phyloP scores from a whole-genome alignment of 2,797 vertebrate genomes.

The Columba guinea region DNA sequence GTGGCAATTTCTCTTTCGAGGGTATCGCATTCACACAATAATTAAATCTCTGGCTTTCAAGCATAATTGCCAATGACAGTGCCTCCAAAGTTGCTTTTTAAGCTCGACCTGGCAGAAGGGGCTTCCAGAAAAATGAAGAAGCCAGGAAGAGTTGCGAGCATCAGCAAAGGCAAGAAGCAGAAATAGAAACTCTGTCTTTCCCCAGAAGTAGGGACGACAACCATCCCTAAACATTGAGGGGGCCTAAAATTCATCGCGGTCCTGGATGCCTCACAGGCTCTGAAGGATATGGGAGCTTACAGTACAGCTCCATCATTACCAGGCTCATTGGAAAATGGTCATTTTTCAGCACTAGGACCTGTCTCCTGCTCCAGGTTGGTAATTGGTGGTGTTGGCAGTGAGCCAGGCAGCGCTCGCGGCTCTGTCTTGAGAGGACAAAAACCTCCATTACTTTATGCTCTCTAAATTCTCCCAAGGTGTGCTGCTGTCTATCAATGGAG shows the following conservation, averaged over 20 bases:
- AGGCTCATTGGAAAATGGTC: conserved; percentile 13
- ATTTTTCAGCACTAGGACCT: conserved; percentile 9
- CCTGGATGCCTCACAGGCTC: neutral
- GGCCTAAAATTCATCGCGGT: fast-evolving
- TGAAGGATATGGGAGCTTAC: neutral
- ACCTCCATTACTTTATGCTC: conserved; percentile 56
- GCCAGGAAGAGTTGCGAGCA: neutral
- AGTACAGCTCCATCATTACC: neutral
- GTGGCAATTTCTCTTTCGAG: conserved; percentile 28
- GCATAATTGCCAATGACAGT: neutral
- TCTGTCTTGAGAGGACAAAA: conserved; percentile 64
- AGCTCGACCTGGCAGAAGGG: neutral
- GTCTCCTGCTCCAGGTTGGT: conserved; percentile 54
- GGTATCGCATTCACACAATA: neutral
- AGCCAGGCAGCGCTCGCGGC: neutral
- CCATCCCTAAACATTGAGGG: neutral
- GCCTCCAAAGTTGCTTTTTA: neutral
- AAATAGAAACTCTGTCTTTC: neutral
- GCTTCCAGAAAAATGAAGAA: neutral
- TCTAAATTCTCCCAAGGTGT: conserved; percentile 65
- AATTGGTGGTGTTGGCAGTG: conserved; percentile 48
- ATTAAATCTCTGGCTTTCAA: conserved; percentile 45
- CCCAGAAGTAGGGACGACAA: neutral
- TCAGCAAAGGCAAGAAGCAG: neutral
- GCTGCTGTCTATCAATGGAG: conserved; percentile 55